Evolutionary conservation across 2,113 vertebrate genomes (phyloP).

Genomic region (Paramisgurnus dabryanus): DNA sequence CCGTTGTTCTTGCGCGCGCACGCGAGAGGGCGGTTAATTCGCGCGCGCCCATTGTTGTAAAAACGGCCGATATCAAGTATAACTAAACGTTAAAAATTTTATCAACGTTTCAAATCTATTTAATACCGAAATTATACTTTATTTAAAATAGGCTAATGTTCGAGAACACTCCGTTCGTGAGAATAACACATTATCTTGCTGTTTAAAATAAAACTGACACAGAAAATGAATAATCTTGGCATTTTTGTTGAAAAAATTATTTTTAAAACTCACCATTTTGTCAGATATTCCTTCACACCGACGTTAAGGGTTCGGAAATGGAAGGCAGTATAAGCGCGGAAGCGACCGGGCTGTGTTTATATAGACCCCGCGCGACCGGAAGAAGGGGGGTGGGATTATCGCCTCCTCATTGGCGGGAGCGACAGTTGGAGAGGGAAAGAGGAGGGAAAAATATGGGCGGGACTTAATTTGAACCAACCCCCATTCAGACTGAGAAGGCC

Average conservation of each 20-base stretch:
- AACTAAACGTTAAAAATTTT: background rate
- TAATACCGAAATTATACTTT: too few species aligned
- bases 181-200: too few species aligned
- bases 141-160: too few species aligned
- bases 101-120: background rate
- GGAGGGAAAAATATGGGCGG: slow-evolving; percentile 14
- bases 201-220: too few species aligned
- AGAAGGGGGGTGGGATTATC: slow-evolving; percentile 9
- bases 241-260: too few species aligned
- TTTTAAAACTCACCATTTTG: slow-evolving; percentile 63
- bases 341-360: background rate
- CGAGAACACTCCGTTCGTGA: too few species aligned
- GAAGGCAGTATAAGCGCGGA: slow-evolving; percentile 44
- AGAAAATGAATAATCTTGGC: too few species aligned
- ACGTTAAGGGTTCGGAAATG: slow-evolving; percentile 61
- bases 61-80: background rate
- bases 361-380: background rate
- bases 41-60: background rate
- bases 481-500: background rate
- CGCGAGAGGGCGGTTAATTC: background rate
- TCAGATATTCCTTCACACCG: slow-evolving; percentile 56
- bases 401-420: slow-evolving; percentile 49
- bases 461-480: background rate
- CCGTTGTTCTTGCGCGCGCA: background rate
- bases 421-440: slow-evolving; percentile 11